Conservation (phyloP, 2,888 invertebrate genomes). For the Megalurothrips usitatus region DNA sequence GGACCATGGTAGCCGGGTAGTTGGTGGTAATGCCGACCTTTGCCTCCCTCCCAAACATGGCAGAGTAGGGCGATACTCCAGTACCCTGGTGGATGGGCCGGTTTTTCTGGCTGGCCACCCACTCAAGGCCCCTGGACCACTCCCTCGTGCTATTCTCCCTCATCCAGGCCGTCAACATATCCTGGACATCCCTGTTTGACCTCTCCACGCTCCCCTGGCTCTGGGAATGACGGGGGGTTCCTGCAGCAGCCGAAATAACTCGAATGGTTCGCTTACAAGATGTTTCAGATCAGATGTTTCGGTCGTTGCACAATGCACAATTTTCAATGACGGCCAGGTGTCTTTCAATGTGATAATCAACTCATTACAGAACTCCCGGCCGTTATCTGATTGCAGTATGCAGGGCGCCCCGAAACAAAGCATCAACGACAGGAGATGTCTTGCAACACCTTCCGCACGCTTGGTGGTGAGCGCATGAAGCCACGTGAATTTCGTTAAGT, state of each 20-base stretch:
- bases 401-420: conserved; percentile 23
- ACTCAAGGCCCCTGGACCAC: conserved; percentile 27
- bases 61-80: not conserved
- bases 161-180: conserved; percentile 26
- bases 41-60: not conserved
- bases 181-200: not conserved
- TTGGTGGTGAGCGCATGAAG: too few relatives aligned
- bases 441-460: too few relatives aligned
- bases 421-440: too few relatives aligned
- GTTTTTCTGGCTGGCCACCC: conserved; percentile 1
- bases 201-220: conserved; percentile 31
- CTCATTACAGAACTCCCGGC: conserved; percentile 28
- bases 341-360: not conserved
- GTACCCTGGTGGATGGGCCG: not conserved
- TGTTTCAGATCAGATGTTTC: too few relatives aligned
- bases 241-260: too few relatives aligned
- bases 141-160: not conserved
- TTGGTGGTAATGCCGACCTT: not conserved
- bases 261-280: too few relatives aligned
- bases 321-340: conserved; percentile 23
- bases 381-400: conserved; percentile 32
- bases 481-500: too few relatives aligned
- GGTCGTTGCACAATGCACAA: too few relatives aligned
- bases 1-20: not conserved
- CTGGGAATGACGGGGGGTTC: conserved; percentile 27